Percentiles rank a stretch among this genome's conserved stretches.
phyloP scores from a whole-genome alignment of 2,797 vertebrate species.

The Selene dorsalis region DNA sequence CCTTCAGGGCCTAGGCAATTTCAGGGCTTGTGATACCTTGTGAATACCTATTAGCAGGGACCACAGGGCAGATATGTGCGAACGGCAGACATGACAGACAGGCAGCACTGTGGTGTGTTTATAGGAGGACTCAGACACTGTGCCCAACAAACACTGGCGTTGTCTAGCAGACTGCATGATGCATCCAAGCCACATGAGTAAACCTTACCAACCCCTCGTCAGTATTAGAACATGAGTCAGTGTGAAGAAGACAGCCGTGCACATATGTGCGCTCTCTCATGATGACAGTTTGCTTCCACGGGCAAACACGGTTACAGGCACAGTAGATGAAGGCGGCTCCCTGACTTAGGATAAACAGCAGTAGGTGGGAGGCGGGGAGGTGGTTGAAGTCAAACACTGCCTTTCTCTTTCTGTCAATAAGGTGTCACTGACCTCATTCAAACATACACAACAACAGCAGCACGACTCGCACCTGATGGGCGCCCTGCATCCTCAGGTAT shows the following conservation, averaged over 20 bases:
- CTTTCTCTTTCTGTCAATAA: neutral
- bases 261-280: slow-evolving; percentile 52
- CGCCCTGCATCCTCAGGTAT: neutral
- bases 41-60: slow-evolving; percentile 39
- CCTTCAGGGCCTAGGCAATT: slow-evolving; percentile 37
- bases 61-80: slow-evolving; percentile 18
- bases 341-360: slow-evolving; percentile 14
- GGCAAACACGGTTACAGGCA: slow-evolving; percentile 28
- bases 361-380: neutral
- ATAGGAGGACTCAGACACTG: slow-evolving; percentile 50
- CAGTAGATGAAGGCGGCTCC: slow-evolving; percentile 16
- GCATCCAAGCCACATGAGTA: slow-evolving; percentile 64
- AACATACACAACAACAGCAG: slow-evolving; percentile 31
- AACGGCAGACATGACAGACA: slow-evolving; percentile 66
- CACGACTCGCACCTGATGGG: slow-evolving; percentile 27
- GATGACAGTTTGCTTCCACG: slow-evolving; percentile 40
- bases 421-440: slow-evolving; percentile 51
- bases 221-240: slow-evolving; percentile 71
- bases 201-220: slow-evolving; percentile 60
- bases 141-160: slow-evolving; percentile 34
- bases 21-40: slow-evolving; percentile 32
- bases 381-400: neutral
- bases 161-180: slow-evolving; percentile 72
- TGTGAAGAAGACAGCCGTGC: slow-evolving; percentile 49
- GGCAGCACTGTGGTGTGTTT: slow-evolving; percentile 52